Conservation (phyloP, 2,888 invertebrate genomes). For the Meiosimyza platycephala region DNA sequence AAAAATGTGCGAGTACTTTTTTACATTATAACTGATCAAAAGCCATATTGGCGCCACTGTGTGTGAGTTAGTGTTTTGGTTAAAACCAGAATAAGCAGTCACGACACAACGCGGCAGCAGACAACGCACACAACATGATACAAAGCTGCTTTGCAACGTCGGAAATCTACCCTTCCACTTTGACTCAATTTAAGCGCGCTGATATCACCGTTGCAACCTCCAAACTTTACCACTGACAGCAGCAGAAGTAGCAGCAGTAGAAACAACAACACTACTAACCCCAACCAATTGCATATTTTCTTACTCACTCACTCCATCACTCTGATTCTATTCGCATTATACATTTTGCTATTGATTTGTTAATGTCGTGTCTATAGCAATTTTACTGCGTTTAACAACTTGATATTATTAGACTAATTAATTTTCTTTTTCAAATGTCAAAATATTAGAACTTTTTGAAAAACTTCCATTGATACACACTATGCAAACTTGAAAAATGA, state of each 20-base stretch:
- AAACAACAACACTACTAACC: background rate
- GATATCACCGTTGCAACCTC: conserved; percentile 7
- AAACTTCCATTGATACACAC: too few relatives aligned
- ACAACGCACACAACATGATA: background rate
- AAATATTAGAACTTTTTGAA: too few relatives aligned
- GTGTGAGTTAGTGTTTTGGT: conserved; percentile 14
- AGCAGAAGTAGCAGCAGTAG: conserved; percentile 2
- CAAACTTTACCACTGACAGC: background rate
- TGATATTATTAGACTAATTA: too few relatives aligned
- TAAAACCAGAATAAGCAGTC: conserved; percentile 16
- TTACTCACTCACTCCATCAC: too few relatives aligned
- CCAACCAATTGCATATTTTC: background rate
- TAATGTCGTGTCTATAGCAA: conserved; percentile 16
- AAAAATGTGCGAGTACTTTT: too few relatives aligned
- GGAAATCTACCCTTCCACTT: conserved; percentile 34
- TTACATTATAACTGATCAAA: too few relatives aligned
- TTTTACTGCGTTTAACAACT: conserved; percentile 2
- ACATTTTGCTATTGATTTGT: conserved; percentile 26
- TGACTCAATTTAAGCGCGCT: conserved; percentile 3
- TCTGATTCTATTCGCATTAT: background rate
- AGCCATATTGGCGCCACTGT: conserved; percentile 9
- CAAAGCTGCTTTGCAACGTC: conserved; percentile 8
- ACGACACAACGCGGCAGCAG: conserved; percentile 5
- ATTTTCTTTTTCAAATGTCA: too few relatives aligned
- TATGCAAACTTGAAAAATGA: too few relatives aligned